These are phyloP conservation scores for Anomalospiza imberbis DNA, from an alignment of 2,797 vertebrate species.

Conservation along the genomic window DNA sequence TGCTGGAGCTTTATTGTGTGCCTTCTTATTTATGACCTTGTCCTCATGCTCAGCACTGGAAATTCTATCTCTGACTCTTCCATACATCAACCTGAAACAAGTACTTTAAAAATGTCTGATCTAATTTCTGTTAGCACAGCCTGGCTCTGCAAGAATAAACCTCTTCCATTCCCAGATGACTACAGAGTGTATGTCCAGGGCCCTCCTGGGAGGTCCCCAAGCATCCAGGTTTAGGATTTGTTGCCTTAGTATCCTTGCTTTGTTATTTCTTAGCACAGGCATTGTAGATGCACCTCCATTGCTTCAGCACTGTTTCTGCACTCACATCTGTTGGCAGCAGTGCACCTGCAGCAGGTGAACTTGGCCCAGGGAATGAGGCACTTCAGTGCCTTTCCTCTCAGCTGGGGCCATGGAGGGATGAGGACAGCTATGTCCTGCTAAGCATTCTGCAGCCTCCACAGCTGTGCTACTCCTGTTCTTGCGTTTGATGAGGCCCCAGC, in stretches of 20 bases:
- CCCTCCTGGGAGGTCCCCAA: background rate
- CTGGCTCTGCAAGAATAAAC: background rate
- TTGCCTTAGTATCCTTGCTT: background rate
- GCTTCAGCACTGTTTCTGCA: background rate
- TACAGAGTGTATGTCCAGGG: background rate
- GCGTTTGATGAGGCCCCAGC: background rate
- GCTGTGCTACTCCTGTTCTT: accelerated
- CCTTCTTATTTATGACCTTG: slow-evolving; percentile 1
- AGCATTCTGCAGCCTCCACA: background rate
- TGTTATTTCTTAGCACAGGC: background rate
- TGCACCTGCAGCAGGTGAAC: background rate
- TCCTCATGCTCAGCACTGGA: background rate
- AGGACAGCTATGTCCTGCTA: background rate
- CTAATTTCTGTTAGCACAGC: background rate
- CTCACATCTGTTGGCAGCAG: background rate
- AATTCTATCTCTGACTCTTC: background rate
- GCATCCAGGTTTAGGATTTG: background rate
- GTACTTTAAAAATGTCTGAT: background rate
- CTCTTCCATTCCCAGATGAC: background rate
- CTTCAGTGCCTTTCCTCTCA: background rate
- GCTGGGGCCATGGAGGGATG: background rate
- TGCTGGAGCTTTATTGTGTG: background rate
- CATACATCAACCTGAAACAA: background rate
- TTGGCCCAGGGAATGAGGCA: background rate
- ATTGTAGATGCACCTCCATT: background rate